Evolutionary conservation across 2,113 vertebrate species (phyloP), one percentile per base, ranked within the genome.

Genomic region (Psittacara wagleri): DNA sequence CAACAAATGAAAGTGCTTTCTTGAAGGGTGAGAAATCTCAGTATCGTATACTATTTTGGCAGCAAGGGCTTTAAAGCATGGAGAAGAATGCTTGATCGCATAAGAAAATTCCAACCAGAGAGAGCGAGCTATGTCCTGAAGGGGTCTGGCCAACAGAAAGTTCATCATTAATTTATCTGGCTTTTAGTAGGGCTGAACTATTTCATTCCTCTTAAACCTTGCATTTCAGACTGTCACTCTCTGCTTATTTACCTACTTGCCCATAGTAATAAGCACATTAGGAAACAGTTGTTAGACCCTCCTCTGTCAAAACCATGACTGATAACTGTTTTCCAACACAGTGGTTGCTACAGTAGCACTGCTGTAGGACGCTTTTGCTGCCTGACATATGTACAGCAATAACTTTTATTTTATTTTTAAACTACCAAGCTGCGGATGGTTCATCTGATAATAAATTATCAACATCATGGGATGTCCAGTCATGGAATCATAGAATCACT

Each of bases 1-100:
- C 79, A 94, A 55, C 72, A 86, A 94, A 94, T 78, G 79, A 77
- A 87, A 94, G 83, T 55, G 61, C 68, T 75, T 95, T 94, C 88
- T 72, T 90, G 76, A 88, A 90, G 83, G 83, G 55, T 93, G 76
- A 88, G 90, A 93, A 90, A 90, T 88, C 76, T 92, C 76, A 86
- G 78, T 64, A 67, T 90, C 1, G 0, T 85, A 55, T 51, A 70
- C 68, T 68, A 83, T 70, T 95, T 92, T 75, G 48, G 35, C 79
- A 93, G 68, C 39, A 54, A 93, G 33, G 24, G 18, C 48, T 74
- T 92, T 81, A 86, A 88, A 94, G 37, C 57, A 88, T 51, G 43
- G 28, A 85, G 37, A 62, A 80, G 46, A 88, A 57, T 43, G 37
- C 63, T 46, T 83, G 51, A 86, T 90, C 5, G 0, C 1, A 0